phyloP scores from a whole-genome alignment of 2,113 vertebrate species.

The Anguilla rostrata region DNA sequence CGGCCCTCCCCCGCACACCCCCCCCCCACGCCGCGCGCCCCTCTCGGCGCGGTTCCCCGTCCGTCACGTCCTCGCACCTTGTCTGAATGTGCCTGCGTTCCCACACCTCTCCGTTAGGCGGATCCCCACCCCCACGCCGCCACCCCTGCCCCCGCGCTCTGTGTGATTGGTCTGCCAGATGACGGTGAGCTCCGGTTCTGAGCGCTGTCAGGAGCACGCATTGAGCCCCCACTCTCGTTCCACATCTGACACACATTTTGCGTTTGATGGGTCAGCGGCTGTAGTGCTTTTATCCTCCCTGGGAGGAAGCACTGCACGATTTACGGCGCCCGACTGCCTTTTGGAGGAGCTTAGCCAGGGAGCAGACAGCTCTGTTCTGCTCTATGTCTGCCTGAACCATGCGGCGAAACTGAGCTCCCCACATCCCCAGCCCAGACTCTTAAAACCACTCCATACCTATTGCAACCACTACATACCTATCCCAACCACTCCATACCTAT shows the following conservation, averaged over 20 bases:
- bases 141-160: background rate
- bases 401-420: background rate
- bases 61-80: constrained; percentile 37
- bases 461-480: background rate
- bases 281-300: background rate
- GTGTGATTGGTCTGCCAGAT: background rate
- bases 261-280: constrained; percentile 13
- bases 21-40: constrained; percentile 9
- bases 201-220: background rate
- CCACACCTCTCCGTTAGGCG: background rate
- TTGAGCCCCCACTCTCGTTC: background rate
- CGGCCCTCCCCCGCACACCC: constrained; percentile 9
- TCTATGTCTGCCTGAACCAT: background rate
- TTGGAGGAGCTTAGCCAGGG: constrained; percentile 1
- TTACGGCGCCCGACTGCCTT: background rate
- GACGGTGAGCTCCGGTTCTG: background rate
- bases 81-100: background rate
- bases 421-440: background rate
- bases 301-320: constrained; percentile 4
- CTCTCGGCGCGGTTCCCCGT: constrained; percentile 44
- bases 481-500: background rate
- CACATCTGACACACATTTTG: constrained; percentile 22
- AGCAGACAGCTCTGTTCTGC: background rate
- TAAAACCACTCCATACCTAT: background rate
- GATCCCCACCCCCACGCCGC: background rate